Base-by-base conservation (phyloP, 2,888 invertebrate species). In the Drosophila pegasa region DNA sequence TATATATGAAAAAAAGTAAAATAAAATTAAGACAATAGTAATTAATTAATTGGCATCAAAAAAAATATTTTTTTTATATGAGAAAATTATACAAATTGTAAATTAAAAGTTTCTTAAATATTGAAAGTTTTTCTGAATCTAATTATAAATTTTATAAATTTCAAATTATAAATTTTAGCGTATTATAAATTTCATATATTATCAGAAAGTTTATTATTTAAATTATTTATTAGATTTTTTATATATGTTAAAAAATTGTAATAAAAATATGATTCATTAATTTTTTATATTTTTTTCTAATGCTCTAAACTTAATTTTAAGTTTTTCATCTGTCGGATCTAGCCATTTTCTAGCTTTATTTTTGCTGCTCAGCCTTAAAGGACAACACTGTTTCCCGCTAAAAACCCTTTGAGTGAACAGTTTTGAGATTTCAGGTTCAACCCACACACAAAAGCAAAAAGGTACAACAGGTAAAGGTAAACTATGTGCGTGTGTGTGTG, bases 351-450 rank as follows among this genome's bases (percentile, higher is more conserved):
- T 29, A 27, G 27, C 45, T 25, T n/a, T 16, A 16, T 27, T 29
- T n/a, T 29, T 27, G 16, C 7, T 1, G 1, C 25, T 5, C n/a
- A 9, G 25, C 0, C 43, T 1, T 2, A 45, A 16, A 29, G 16
- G 27, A 16, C 27, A 29, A 7, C 45, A 29, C 45, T 45, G 16
- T 2, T 10, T 27, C 12, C 14, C 2, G 31, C 48, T 22, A 22
- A 51, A 71, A 81, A 75, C 75, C 86, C 83, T 82, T 81, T 82
- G 22, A 4, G 50, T 38, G n/a, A 48, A 18, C 27, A 56, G 20
- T 37, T 41, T 14, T 18, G 16, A 29, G 35, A 43, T 41, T 51
- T 40, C 33, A 31, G 31, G 31, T 35, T 68, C 47, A 63, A 59
- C 62, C 58, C 61, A 31, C 77, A 77, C 73, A 72, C 72, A 62